Evolutionary conservation across 2,888 invertebrate genomes (phyloP).

Genomic region (Folsomia manolachei): DNA sequence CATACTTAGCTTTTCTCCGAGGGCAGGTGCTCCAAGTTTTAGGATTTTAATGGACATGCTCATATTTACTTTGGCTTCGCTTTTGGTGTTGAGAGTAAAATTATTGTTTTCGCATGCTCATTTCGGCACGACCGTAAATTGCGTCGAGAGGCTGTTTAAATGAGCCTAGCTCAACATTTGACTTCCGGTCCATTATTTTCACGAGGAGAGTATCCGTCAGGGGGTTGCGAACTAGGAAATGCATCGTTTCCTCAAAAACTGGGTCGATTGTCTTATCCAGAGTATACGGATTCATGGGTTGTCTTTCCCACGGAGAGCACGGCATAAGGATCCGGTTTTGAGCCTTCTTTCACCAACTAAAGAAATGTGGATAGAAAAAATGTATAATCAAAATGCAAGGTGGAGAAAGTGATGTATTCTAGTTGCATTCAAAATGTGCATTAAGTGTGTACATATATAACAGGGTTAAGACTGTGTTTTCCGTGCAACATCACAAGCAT

Average conservation of each 20-base stretch:
- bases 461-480: no score
- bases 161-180: constrained; percentile 44
- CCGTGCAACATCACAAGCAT: no score
- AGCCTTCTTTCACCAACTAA: constrained; percentile 37
- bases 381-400: no score
- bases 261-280: constrained; percentile 62
- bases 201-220: constrained; percentile 81
- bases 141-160: constrained; percentile 48
- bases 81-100: constrained; percentile 42
- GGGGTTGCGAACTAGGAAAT: constrained; percentile 87
- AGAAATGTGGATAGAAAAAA: neutral
- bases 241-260: constrained; percentile 91
- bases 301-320: constrained; percentile 49
- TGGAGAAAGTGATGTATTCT: no score
- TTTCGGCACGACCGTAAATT: constrained; percentile 46
- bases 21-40: constrained; percentile 31
- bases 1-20: constrained; percentile 13
- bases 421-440: no score
- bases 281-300: constrained; percentile 40
- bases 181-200: constrained; percentile 61
- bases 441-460: no score
- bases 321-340: constrained; percentile 49
- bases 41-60: constrained; percentile 43
- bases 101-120: constrained; percentile 49
- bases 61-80: constrained; percentile 47